Conservation (phyloP, 1,140 invertebrate genomes). For the Drosophila rufa region DNA sequence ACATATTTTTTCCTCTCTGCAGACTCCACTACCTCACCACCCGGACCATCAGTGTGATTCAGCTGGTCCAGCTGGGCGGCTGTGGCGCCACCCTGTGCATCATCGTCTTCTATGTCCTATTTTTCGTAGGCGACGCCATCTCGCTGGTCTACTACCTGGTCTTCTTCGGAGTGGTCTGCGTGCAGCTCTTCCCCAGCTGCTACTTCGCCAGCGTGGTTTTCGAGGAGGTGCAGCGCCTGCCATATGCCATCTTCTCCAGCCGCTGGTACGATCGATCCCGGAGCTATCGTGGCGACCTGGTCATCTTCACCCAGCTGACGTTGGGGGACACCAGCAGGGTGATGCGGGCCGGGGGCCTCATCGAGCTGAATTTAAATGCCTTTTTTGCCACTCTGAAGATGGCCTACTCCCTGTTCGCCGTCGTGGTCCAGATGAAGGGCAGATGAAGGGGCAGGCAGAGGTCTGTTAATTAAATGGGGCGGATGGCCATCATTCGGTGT, state of each 20-base stretch:
- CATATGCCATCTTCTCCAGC: slow-evolving; percentile 70
- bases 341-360: slow-evolving; percentile 60
- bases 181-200: slow-evolving; percentile 73
- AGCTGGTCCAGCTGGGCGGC: slow-evolving; percentile 50
- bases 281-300: slow-evolving; percentile 28
- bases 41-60: slow-evolving; percentile 41
- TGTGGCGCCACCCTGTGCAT: slow-evolving; percentile 67
- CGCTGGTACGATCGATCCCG: slow-evolving; percentile 53
- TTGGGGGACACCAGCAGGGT: slow-evolving; percentile 18
- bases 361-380: slow-evolving; percentile 60
- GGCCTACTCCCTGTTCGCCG: slow-evolving; percentile 73
- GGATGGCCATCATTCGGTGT: slow-evolving; percentile 6
- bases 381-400: slow-evolving; percentile 72
- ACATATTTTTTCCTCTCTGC: not conserved
- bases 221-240: slow-evolving; percentile 42
- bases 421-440: slow-evolving; percentile 39
- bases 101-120: slow-evolving; percentile 56
- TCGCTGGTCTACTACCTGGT: slow-evolving; percentile 51
- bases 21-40: slow-evolving; percentile 43
- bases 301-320: slow-evolving; percentile 59
- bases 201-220: slow-evolving; percentile 67
- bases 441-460: slow-evolving; percentile 15
- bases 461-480: slow-evolving; percentile 53
- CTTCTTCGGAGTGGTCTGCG: slow-evolving; percentile 44
- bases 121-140: slow-evolving; percentile 51